These are phyloP conservation scores for Aurelia aurita DNA, from an alignment of 30 jellyfish, hydroid and myxozoan species.

Conservation along the genomic window DNA sequence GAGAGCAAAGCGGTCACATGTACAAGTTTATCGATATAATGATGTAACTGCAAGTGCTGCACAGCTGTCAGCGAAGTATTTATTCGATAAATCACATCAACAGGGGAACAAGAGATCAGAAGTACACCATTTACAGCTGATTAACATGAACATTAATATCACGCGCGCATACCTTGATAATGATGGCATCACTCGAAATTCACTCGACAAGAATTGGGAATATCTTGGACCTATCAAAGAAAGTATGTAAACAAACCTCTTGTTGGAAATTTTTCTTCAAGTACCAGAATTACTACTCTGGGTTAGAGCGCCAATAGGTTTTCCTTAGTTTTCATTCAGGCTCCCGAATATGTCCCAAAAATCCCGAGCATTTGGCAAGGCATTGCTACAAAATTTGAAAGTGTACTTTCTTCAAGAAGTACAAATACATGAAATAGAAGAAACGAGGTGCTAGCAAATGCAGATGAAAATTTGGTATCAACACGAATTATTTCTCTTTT, in stretches of 20 bases:
- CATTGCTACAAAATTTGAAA: no score
- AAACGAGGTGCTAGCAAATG: no score
- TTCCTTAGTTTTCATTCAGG: no score
- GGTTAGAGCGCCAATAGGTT: no score
- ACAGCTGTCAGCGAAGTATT: slow-evolving; percentile 55
- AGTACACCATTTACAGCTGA: slow-evolving; percentile 40
- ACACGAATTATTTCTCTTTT: no score
- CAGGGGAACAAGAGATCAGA: slow-evolving; percentile 61
- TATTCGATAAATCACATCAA: slow-evolving; percentile 73
- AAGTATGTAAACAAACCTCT: slow-evolving; percentile 36
- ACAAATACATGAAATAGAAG: no score
- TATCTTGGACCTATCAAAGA: slow-evolving; percentile 84
- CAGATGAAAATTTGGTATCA: no score
- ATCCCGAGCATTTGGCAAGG: no score
- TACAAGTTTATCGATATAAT: slow-evolving; percentile 71
- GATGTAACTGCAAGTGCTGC: slow-evolving; percentile 32
- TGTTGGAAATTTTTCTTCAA: no score
- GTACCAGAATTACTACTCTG: no score
- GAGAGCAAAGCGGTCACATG: slow-evolving; percentile 60
- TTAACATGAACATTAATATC: slow-evolving; percentile 30
- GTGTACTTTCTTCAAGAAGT: no score
- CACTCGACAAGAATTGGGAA: slow-evolving; percentile 63
- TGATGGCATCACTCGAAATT: slow-evolving; percentile 56
- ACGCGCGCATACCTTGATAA: slow-evolving; percentile 27
- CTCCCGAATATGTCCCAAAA: no score